Evolutionary conservation across 2,797 vertebrate species (phyloP), one percentile per base, ranked within the genome.

Genomic region (Pseudochirops cupreus): DNA sequence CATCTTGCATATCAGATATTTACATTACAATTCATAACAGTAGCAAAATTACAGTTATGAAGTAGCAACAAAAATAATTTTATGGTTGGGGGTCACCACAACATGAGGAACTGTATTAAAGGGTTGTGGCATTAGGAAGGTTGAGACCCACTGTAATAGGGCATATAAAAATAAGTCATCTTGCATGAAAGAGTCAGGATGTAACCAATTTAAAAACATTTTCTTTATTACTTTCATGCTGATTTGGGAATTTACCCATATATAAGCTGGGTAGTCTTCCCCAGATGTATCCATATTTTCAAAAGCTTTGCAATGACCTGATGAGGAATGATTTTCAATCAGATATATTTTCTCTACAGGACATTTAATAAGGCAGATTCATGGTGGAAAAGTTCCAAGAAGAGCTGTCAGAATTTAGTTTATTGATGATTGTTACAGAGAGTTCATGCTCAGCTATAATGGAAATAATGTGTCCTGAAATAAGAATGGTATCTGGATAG

Each of bases 401-500:
- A 14, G 62, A 82, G 16, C 50, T 62, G 11, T 28, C 95, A 74
- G 57, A 92, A 31, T 52, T 92, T 95, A 92, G 95, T 93, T 96
- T 94, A 91, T 52, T 93, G 46, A 46, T 82, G 59, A 29, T 28
- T 87, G 54, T 94, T 91, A 50, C 89, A 92, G 58, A 97, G 92
- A 21, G 14, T 21, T 31, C 92, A 14, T 50, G 10, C 67, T 97
- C 96, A 93, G 54, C 24, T 91, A 89, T 67, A 94, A 92, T 93
- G 53, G 93, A 95, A 97, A 96, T 90, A 59, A 53, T 90, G 50
- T 95, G 93, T 96, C 90, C 82, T 96, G 18, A 55, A 89, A 18
- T 31, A 96, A 95, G 59, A 95, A 92, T 95, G 94, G 82, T 39
- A 92, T 95, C 94, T 90, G 58, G 50, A 89, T 95, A 94, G 97